Conservation (phyloP, 2,888 invertebrate genomes). For the Drosophila lacicola region DNA sequence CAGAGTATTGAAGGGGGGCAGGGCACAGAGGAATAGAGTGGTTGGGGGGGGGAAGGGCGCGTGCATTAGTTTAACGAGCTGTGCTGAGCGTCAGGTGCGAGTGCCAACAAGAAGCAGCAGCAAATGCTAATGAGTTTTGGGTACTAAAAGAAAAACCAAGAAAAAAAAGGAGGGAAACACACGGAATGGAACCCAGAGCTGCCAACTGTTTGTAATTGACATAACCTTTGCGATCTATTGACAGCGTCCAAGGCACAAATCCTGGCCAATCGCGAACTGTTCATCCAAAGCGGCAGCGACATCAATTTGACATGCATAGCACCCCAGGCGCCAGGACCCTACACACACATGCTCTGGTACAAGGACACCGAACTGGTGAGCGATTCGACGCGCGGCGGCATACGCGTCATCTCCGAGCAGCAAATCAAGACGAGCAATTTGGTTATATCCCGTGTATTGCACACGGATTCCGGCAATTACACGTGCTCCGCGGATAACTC, state of each 20-base stretch:
- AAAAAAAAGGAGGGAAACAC: not conserved
- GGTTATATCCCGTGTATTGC: conserved; percentile 89
- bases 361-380: conserved; percentile 93
- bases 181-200: conserved; percentile 3
- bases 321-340: conserved; percentile 89
- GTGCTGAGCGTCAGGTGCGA: conserved; percentile 9
- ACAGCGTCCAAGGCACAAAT: conserved; percentile 96
- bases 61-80: conserved; percentile 24
- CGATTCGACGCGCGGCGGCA: conserved; percentile 93
- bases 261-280: conserved; percentile 93
- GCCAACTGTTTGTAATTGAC: conserved; percentile 33
- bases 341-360: conserved; percentile 93
- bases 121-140: conserved; percentile 47
- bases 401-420: conserved; percentile 94
- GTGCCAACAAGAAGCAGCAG: conserved; percentile 7
- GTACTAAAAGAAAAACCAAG: conserved; percentile 1
- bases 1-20: not conserved
- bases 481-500: conserved; percentile 95
- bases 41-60: not conserved
- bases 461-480: conserved; percentile 91
- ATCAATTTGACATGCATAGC: conserved; percentile 96
- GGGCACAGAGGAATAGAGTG: not conserved
- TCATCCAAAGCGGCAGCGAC: conserved; percentile 95
- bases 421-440: conserved; percentile 93
- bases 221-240: conserved; percentile 33